Conservation (phyloP, 2,113 vertebrate genomes). For the Cichladusa arquata region DNA sequence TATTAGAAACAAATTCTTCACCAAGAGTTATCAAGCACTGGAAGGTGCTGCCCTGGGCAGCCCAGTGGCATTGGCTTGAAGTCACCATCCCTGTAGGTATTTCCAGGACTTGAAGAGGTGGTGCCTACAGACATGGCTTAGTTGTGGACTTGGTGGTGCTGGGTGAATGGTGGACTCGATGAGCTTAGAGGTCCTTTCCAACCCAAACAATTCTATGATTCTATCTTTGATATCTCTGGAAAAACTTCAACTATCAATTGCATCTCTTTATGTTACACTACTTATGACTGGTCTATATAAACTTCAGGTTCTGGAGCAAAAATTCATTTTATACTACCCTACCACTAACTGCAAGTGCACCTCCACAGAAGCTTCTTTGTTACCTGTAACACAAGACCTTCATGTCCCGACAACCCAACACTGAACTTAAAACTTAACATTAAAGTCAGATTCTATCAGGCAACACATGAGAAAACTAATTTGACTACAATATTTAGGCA, state of each 20-base stretch:
- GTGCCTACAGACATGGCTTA: not conserved
- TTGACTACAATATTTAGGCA: not conserved
- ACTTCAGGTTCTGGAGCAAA: not conserved
- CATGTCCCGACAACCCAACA: not conserved
- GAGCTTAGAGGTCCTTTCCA: not conserved
- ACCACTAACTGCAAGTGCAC: not conserved
- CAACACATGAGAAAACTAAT: not conserved
- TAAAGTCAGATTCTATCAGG: not conserved
- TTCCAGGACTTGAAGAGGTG: not conserved
- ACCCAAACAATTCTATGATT: not conserved
- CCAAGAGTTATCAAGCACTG: not conserved
- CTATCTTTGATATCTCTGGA: no score
- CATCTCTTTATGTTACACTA: not conserved
- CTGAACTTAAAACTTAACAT: not conserved
- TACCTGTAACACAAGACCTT: not conserved
- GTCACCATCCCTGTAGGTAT: not conserved
- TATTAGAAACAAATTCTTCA: not conserved
- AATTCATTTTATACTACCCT: not conserved
- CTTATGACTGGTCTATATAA: not conserved
- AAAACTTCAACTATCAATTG: not conserved
- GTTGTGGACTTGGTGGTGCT: not conserved
- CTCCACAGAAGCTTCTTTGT: not conserved
- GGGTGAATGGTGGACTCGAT: not conserved
- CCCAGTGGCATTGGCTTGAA: not conserved
- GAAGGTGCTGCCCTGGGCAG: not conserved